Evolutionary conservation across 2,113 vertebrate species (phyloP).

Genomic region (Pedionomus torquatus): DNA sequence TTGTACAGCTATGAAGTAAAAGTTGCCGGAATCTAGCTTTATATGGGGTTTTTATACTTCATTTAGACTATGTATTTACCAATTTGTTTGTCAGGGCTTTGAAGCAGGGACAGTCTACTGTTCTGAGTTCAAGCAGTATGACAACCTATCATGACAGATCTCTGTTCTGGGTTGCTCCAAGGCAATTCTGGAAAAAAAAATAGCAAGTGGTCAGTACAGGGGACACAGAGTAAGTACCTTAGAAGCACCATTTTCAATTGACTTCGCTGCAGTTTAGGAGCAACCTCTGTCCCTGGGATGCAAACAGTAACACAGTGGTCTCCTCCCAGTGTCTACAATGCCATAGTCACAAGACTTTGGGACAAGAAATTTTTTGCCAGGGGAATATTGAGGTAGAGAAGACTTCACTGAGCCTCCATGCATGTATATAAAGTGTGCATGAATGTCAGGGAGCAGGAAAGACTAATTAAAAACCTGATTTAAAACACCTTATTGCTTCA

Average conservation of each 20-base stretch:
- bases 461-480: not conserved
- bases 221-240: not conserved
- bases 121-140: not conserved
- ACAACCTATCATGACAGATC: not conserved
- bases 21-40: not conserved
- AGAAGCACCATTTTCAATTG: not conserved
- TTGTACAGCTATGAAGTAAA: not conserved
- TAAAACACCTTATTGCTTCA: not conserved
- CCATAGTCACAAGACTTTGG: not conserved
- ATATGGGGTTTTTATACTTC: not conserved
- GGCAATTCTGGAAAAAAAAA: not conserved
- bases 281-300: not conserved
- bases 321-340: not conserved
- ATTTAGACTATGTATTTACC: not conserved
- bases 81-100: not conserved
- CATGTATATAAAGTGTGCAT: not conserved
- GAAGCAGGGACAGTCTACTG: not conserved
- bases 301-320: not conserved
- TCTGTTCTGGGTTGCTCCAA: not conserved
- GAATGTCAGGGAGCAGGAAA: not conserved
- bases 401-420: not conserved
- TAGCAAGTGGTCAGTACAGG: not conserved
- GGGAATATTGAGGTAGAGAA: not conserved
- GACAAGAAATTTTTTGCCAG: not conserved
- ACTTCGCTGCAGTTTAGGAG: not conserved